Percentiles rank a stretch among this genome's conserved stretches.
phyloP scores from a whole-genome alignment of 2,797 vertebrate genomes.

The Florisuga fusca region DNA sequence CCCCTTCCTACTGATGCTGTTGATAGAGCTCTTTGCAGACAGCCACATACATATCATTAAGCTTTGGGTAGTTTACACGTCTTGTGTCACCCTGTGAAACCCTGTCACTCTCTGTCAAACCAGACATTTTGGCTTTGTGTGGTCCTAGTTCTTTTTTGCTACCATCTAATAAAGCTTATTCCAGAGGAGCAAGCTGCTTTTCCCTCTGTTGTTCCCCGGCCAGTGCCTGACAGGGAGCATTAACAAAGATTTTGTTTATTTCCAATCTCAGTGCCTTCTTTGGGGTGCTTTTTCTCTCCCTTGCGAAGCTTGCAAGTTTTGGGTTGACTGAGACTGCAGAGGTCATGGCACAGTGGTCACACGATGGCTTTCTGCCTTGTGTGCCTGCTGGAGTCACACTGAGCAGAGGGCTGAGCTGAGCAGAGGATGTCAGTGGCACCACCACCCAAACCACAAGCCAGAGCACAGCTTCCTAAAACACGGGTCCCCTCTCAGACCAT shows the following conservation, averaged over 20 bases:
- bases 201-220: not conserved
- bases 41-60: not conserved
- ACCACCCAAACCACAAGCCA: not conserved
- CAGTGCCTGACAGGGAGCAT: not conserved
- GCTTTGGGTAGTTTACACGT: rapidly evolving
- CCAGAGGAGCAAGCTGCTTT: not conserved
- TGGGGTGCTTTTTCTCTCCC: not conserved
- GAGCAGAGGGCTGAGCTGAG: not conserved
- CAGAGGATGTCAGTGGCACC: not conserved
- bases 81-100: not conserved
- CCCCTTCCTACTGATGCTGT: not conserved
- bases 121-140: not conserved
- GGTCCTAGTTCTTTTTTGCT: not conserved
- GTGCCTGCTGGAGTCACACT: not conserved
- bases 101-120: not conserved
- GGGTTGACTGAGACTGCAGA: not conserved
- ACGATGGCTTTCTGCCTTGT: not conserved
- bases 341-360: not conserved
- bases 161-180: not conserved
- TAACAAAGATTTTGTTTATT: not conserved
- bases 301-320: rapidly evolving
- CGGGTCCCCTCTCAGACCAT: not conserved
- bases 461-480: not conserved
- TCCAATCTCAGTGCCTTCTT: not conserved
- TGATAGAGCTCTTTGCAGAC: not conserved